Conservation (phyloP, 2,888 invertebrate species). For the Ectobius pallidus region DNA sequence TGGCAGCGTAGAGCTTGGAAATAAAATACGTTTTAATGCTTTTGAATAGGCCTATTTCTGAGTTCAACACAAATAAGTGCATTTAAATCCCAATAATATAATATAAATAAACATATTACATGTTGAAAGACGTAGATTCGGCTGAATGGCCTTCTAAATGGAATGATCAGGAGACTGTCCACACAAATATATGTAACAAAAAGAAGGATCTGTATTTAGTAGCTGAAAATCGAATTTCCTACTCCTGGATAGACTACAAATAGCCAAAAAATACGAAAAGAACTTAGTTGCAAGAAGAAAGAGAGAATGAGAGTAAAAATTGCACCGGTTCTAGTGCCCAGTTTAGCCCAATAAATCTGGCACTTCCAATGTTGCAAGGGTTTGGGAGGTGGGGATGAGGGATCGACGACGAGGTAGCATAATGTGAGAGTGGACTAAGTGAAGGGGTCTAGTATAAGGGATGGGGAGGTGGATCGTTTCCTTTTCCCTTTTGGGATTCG, state of each 20-base stretch:
- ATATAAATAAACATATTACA: too few species aligned
- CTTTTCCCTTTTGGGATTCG: constrained; percentile 36
- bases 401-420: constrained; percentile 7
- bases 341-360: constrained; percentile 23
- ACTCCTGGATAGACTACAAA: constrained; percentile 13
- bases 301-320: constrained; percentile 9
- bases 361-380: constrained; percentile 20
- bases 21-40: too few species aligned
- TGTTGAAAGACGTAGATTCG: too few species aligned
- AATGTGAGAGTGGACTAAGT: not conserved
- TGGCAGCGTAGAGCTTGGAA: too few species aligned
- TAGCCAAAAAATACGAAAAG: not conserved
- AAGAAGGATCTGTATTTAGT: constrained; percentile 3
- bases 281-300: not conserved
- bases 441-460: constrained; percentile 15
- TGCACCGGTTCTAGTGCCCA: constrained; percentile 15
- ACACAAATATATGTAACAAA: not conserved
- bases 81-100: too few species aligned
- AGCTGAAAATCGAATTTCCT: constrained; percentile 7
- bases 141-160: too few species aligned
- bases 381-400: not conserved
- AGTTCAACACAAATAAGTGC: too few species aligned
- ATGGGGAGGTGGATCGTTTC: constrained; percentile 12
- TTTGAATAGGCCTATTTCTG: too few species aligned
- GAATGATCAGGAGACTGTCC: not conserved